Conservation (phyloP, 2,113 vertebrate species). For the Syngnathus typhle region DNA sequence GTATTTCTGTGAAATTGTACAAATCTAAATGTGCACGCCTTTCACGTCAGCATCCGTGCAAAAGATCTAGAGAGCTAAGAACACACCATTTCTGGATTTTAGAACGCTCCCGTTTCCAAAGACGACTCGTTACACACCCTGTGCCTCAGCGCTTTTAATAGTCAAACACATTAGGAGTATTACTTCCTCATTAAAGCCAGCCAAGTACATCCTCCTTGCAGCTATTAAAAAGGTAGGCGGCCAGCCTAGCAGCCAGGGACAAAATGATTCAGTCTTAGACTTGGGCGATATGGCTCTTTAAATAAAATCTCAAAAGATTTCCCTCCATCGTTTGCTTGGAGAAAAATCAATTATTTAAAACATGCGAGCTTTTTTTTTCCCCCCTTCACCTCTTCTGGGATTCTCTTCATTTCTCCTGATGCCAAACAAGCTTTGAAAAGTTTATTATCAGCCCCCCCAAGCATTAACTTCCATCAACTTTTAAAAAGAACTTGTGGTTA, state of each 20-base stretch:
- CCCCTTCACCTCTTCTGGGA: background rate
- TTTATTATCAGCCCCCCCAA: too few relatives aligned
- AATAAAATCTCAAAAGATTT: background rate
- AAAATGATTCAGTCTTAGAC: background rate
- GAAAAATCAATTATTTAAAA: slow-evolving; percentile 1
- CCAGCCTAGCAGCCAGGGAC: background rate
- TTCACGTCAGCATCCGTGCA: background rate
- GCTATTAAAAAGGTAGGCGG: background rate
- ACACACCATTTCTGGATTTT: background rate
- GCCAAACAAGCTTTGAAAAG: background rate
- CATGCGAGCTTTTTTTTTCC: background rate
- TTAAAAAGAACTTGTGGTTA: too few relatives aligned
- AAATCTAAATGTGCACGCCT: background rate
- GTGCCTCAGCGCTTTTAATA: background rate
- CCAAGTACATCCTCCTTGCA: background rate
- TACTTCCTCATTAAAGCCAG: background rate
- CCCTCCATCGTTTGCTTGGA: background rate
- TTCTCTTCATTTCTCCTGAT: background rate
- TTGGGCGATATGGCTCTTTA: background rate
- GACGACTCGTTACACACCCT: background rate
- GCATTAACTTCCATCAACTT: too few relatives aligned
- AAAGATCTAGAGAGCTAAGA: background rate
- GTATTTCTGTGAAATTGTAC: background rate
- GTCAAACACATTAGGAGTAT: background rate
- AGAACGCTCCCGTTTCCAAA: background rate